Base-by-base conservation (phyloP, 2,113 vertebrate genomes). In the Carettochelys insculpta region DNA sequence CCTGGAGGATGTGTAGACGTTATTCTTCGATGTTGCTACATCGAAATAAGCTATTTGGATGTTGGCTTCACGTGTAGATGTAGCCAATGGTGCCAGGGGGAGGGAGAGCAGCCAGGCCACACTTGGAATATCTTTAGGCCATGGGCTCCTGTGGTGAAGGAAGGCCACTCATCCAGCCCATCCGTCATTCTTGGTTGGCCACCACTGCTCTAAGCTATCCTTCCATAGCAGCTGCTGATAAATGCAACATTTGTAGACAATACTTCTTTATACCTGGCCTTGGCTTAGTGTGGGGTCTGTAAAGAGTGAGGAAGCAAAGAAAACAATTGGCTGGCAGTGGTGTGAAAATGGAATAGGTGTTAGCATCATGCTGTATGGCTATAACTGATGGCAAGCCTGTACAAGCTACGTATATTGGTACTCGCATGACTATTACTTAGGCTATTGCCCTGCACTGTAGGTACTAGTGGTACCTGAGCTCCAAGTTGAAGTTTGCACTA, bases 381-480 rank as follows among this genome's bases (percentile, higher is more conserved):
- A 6, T 11, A 5, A 25, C 20, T 91, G 31, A 8, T 68, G n/a
- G 27, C 75, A 1, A 45, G 80, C 77, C 13, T 48, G 19, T 19
- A 9, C 7, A 73, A 19, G 5, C 17, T 81, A 19, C 41, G 3
- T 20, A 19, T 38, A 48, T 73, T 56, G 47, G 14, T 19, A 38
- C 24, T 38, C 48, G 31, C 11, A 53, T 2, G 50, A 76, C 17
- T 8, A 84, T 80, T 51, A 47, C 38, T 54, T 41, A 17, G 6
- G 3, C 71, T 80, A 68, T 20, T 77, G 20, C 31, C 31, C 34
- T 13, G 29, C 51, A 31, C 1, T 0, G 2, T 29, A 1, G 0
- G 0, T 17, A 80, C 7, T 82, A 12, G 19, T 81, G 27, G 8
- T 52, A 61, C 11, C 22, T 85, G 43, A 48, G 41, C 4, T 34